Conservation (phyloP, 2,113 vertebrate genomes). For the Prunella himalayana region DNA sequence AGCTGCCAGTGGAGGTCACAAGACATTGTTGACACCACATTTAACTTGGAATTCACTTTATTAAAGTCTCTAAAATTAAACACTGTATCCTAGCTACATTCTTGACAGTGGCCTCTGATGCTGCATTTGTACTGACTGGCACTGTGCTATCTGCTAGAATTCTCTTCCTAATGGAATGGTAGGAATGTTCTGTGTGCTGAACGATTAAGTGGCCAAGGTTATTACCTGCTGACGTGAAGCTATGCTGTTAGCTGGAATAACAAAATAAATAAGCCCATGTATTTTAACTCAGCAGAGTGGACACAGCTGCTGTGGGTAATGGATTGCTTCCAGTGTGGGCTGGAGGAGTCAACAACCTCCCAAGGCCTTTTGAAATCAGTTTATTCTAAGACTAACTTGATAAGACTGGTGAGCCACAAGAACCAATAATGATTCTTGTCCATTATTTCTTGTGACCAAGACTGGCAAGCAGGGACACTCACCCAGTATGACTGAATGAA, state of each 20-base stretch:
- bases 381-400: not conserved
- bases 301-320: not conserved
- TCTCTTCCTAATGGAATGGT: not conserved
- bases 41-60: not conserved
- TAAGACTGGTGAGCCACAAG: not conserved
- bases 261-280: not conserved
- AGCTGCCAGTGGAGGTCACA: not conserved
- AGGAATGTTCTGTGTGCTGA: not conserved
- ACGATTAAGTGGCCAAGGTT: not conserved
- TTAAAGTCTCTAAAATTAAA: conserved; percentile 6
- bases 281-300: not conserved
- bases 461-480: not conserved
- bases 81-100: not conserved
- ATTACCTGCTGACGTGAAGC: not conserved
- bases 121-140: not conserved
- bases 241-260: not conserved
- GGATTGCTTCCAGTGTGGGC: not conserved
- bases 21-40: not conserved
- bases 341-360: not conserved
- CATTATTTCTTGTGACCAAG: not conserved
- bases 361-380: not conserved
- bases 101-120: not conserved
- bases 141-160: not conserved
- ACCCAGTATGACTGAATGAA: not conserved
- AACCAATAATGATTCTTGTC: not conserved